Evolutionary conservation across 2,888 invertebrate species (phyloP), one percentile per base, ranked within the genome.

Genomic region (Hydroisotoma schaefferi): DNA sequence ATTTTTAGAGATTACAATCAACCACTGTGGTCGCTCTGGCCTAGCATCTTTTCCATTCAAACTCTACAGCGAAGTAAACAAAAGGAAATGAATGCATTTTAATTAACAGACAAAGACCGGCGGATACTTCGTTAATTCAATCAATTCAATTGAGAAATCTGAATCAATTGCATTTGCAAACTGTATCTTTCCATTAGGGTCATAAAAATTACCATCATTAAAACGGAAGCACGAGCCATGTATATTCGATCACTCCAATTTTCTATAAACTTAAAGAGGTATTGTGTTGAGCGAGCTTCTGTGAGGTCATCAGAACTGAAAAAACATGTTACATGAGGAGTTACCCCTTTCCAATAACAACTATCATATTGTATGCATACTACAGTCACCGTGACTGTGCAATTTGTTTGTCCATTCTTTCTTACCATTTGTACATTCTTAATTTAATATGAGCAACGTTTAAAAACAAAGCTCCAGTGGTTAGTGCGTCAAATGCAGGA

Each of bases 401-500:
- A n/a, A n/a, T n/a, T n/a, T n/a, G 18, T 43, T 46, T 5, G 20
- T 46, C 20, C 23, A 20, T 46, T 8, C 6, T 47, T n/a, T 12
- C 44, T 33, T 55, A 63, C 63, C 54, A 28, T 59, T 57, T 56
- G 25, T 52, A 26, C n/a, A 63, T 56, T 53, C 57, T 46, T 20
- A 57, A 56, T 4, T 52, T 48, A 38, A 84, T 78, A 74, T 86
- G 84, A 1, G 82, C 83, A 73, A 88, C 79, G 52, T 83, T 79
- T 33, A 87, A 76, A 77, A 87, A 88, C 73, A 86, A 83, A 75
- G 82, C 85, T 0, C 88, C 90, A 57, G 88, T 82, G 71, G 85
- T 84, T 75, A 81, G 90, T 0, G 90, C 86, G 77, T 91, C 90
- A 84, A 87, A 90, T 1, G 88, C 90, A n/a, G 90, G 90, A 74